Percentiles rank a stretch among this genome's conserved stretches.
Conservation (phyloP, 1,140 invertebrate species). For the Ips typographus region DNA sequence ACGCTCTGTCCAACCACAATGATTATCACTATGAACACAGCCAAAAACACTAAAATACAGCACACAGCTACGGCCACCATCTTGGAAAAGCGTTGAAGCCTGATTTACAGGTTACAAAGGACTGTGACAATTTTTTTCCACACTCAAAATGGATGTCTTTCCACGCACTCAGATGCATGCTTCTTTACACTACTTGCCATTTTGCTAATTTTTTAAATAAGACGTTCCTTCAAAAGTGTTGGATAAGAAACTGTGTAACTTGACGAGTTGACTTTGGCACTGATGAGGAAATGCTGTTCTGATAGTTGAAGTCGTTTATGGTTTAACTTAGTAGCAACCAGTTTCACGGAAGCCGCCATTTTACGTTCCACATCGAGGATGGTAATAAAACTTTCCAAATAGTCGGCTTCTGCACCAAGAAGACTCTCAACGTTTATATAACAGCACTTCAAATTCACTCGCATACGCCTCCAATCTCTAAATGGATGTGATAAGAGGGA, state of each 20-base stretch:
- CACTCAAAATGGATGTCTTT: background rate
- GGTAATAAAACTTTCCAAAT: background rate
- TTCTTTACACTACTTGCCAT: background rate
- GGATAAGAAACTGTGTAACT: background rate
- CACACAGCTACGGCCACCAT: conserved; percentile 79
- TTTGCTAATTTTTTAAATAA: background rate
- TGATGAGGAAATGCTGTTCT: too few species aligned
- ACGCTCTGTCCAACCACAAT: conserved; percentile 74
- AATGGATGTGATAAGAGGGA: too few species aligned
- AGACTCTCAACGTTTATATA: too few species aligned
- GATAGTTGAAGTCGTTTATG: too few species aligned
- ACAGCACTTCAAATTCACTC: background rate
- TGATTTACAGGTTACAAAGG: conserved; percentile 13
- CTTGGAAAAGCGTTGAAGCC: conserved; percentile 43
- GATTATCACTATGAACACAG: conserved; percentile 76
- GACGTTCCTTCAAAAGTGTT: background rate
- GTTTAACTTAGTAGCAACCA: too few species aligned
- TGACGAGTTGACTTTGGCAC: too few species aligned
- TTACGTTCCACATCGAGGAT: background rate
- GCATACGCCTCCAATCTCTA: too few species aligned
- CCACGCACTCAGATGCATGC: background rate
- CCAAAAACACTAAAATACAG: conserved; percentile 72
- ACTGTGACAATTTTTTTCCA: background rate
- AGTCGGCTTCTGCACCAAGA: too few species aligned
- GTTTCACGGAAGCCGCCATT: conserved; percentile 1